Evolutionary conservation across 2,888 invertebrate species (phyloP).

Genomic region (Volucella zonaria): DNA sequence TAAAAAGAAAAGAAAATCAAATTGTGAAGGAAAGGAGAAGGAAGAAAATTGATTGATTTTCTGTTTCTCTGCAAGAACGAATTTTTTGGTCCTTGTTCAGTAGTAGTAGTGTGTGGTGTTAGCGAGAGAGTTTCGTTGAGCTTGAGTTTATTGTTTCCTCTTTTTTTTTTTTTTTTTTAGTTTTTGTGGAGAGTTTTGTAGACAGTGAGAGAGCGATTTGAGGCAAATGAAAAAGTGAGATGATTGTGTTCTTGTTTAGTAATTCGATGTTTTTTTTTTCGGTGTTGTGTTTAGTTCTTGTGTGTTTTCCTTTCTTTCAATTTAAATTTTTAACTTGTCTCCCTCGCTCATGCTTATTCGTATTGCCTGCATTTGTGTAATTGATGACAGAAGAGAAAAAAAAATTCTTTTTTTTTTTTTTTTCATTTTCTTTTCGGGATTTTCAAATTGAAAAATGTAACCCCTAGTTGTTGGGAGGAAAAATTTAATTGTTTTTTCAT

Average conservation of each 20-base stretch:
- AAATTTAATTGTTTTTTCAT: conserved; percentile 15
- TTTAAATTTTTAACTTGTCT: conserved; percentile 25
- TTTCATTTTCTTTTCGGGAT: conserved; percentile 20
- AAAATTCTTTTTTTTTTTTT: conserved; percentile 42
- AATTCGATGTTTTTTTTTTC: conserved; percentile 47
- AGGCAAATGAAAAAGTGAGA: conserved; percentile 40
- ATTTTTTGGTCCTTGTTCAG: conserved; percentile 46
- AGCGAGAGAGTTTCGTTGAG: conserved; percentile 68
- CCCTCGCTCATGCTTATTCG: conserved; percentile 41
- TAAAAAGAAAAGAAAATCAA: conserved; percentile 59
- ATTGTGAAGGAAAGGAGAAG: conserved; percentile 51
- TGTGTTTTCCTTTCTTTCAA: conserved; percentile 7
- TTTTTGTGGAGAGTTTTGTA: conserved; percentile 36
- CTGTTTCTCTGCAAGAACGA: conserved; percentile 55
- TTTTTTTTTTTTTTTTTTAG: conserved; percentile 10
- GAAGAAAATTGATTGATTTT: conserved; percentile 73
- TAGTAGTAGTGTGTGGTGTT: conserved; percentile 54
- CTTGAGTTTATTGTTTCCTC: conserved; percentile 34
- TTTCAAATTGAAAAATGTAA: conserved; percentile 16
- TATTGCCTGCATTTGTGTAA: conserved; percentile 66
- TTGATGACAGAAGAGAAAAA: conserved; percentile 64
- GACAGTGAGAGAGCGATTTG: conserved; percentile 6
- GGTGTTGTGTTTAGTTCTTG: conserved; percentile 18
- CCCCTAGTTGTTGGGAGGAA: background rate
- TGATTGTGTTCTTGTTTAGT: background rate